Conservation (phyloP, 2,888 invertebrate species). For the Gastracanthus pulcherrimus region DNA sequence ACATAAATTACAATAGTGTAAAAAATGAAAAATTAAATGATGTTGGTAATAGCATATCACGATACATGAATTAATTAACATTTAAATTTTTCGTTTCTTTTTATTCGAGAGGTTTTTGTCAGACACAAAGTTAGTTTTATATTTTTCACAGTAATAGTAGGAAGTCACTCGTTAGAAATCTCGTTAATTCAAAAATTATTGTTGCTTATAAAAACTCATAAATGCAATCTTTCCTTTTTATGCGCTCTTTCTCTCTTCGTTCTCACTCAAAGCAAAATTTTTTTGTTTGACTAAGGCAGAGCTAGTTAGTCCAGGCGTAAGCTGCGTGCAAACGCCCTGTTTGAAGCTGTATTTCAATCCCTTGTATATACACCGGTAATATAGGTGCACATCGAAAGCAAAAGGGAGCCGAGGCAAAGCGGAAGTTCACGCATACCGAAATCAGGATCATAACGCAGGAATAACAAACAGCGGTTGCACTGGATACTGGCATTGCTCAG, state of each 20-base stretch:
- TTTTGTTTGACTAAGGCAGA: constrained; percentile 1
- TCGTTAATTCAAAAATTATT: neutral
- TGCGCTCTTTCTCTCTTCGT: neutral
- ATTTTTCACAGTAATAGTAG: neutral
- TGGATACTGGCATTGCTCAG: neutral
- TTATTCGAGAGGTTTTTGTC: no score
- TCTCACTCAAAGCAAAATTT: neutral
- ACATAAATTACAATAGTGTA: no score
- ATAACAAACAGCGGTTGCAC: constrained; percentile 18
- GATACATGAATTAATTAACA: no score
- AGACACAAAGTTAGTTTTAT: no score
- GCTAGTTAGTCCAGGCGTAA: neutral
- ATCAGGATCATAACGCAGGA: constrained; percentile 3
- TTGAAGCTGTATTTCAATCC: neutral
- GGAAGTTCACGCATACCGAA: neutral
- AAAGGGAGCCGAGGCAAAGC: neutral
- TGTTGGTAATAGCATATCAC: no score
- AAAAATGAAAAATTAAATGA: no score
- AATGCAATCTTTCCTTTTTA: neutral
- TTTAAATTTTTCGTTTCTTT: no score
- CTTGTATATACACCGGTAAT: neutral
- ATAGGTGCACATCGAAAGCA: neutral
- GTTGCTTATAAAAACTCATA: neutral
- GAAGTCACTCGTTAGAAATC: neutral
- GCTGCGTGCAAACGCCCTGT: neutral